A percentile compares a stretch with the other conserved stretches of the same genome.
phyloP scores from a whole-genome alignment of 2,113 vertebrate genomes.

The Semnornis frantzii region DNA sequence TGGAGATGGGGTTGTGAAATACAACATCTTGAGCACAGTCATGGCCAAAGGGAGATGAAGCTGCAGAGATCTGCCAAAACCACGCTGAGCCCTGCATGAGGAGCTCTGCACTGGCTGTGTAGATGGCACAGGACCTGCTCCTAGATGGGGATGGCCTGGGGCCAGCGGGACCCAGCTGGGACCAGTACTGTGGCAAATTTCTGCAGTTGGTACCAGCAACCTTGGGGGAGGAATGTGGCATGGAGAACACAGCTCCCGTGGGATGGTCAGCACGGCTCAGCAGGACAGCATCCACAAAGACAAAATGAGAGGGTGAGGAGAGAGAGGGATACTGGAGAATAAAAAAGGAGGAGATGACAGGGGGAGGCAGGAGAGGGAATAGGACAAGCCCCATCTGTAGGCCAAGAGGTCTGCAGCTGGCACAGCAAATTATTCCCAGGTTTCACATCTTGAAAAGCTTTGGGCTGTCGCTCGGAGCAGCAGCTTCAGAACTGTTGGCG shows the following conservation, averaged over 20 bases:
- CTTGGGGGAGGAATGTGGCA: not conserved
- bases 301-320: not conserved
- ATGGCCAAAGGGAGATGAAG: not conserved
- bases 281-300: not conserved
- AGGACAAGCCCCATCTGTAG: not conserved
- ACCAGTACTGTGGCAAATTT: not conserved
- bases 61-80: not conserved
- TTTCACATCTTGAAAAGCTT: constrained; percentile 7
- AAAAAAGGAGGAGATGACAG: not conserved
- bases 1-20: not conserved
- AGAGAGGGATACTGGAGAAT: not conserved
- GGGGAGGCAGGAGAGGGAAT: not conserved
- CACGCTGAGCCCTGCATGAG: fast-evolving
- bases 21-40: not conserved
- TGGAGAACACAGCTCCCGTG: not conserved
- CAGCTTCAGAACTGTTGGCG: not conserved
- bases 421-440: not conserved
- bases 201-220: not conserved
- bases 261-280: not conserved
- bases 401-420: not conserved
- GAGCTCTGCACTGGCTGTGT: not conserved
- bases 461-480: not conserved
- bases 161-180: not conserved
- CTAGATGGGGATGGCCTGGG: not conserved
- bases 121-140: not conserved